Evolutionary conservation across 2,888 invertebrate genomes (phyloP), one percentile per base, ranked within the genome.

Genomic region (Orthosia incerta): DNA sequence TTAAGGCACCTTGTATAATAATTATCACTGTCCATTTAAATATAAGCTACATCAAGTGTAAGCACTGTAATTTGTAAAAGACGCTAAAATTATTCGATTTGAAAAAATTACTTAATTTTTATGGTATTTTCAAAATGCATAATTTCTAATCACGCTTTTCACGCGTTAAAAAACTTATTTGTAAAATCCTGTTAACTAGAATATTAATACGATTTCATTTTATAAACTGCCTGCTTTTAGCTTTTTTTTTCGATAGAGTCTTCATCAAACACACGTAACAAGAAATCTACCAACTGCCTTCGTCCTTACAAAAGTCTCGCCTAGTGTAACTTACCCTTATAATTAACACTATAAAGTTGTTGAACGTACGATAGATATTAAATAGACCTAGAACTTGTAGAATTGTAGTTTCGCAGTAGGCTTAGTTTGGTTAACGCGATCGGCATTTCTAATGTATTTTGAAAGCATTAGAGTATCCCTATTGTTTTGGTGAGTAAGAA

Each of bases 11-110:
- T 91, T 94, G 94, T 95, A 94, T 90, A 91, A 80, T 91, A 91
- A 90, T 89, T 89, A 89, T 92, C 93, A 94, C 94, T 92, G 93
- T 94, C 94, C 94, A 94, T 93, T 91, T 94, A 92, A 86, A 82
- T 88, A 53, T 93, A 93, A 93, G 92, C 87, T 79, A 88, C 87
- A 87, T 89, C 86, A 87, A 85, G 85, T 86, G 63, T 83, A 80
- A 86, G 77, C 82, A 72, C 79, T 82, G 66, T 86, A 81, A 82
- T 76, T 51, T 80, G 71, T 79, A 81, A 83, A 82, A 80, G 60
- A 71, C 48, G 74, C 84, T 72, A 66, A 80, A 69, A 56, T 59
- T 56, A 61, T 57, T 72, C 2, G 11, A 70, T 61, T 71, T 61
- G 23, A 67, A 64, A 66, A 18, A 65, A 53, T 59, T 50, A 18